Evolutionary conservation across 1,140 invertebrate species (phyloP).

Genomic region (Berghia stephanieae): DNA sequence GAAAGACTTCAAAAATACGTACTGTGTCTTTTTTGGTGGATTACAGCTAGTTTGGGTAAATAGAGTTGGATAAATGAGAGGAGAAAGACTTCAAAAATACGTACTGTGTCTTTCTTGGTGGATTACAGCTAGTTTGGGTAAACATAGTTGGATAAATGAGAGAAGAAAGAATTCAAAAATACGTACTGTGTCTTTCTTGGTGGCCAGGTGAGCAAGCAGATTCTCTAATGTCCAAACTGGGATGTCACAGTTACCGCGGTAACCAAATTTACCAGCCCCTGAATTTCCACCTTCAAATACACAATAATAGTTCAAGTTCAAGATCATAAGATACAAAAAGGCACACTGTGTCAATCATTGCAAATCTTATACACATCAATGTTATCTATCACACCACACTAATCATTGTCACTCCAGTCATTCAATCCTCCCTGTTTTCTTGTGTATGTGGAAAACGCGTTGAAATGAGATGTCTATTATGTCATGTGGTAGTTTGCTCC

Average conservation of each 20-base stretch:
- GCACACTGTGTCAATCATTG: not conserved
- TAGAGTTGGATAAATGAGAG: not conserved
- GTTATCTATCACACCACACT: too few species aligned
- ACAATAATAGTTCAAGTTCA: not conserved
- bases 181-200: conserved; percentile 48
- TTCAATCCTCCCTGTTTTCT: too few species aligned
- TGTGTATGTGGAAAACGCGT: too few species aligned
- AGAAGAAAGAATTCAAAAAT: not conserved
- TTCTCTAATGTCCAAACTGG: conserved; percentile 47
- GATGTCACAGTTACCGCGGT: conserved; percentile 52
- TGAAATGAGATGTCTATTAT: too few species aligned
- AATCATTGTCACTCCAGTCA: too few species aligned
- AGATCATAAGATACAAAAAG: not conserved
- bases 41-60: not conserved
- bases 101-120: too few species aligned
- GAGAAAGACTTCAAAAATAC: not conserved
- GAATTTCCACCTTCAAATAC: conserved; percentile 14
- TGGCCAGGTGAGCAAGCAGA: conserved; percentile 47
- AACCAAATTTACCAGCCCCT: conserved; percentile 56
- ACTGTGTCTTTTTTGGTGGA: too few species aligned
- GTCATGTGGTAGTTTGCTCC: too few species aligned
- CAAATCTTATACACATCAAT: too few species aligned
- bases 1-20: too few species aligned
- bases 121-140: not conserved
- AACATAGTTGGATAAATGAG: not conserved